Conservation (phyloP, 2,113 vertebrate species). For the Mohoua ochrocephala region DNA sequence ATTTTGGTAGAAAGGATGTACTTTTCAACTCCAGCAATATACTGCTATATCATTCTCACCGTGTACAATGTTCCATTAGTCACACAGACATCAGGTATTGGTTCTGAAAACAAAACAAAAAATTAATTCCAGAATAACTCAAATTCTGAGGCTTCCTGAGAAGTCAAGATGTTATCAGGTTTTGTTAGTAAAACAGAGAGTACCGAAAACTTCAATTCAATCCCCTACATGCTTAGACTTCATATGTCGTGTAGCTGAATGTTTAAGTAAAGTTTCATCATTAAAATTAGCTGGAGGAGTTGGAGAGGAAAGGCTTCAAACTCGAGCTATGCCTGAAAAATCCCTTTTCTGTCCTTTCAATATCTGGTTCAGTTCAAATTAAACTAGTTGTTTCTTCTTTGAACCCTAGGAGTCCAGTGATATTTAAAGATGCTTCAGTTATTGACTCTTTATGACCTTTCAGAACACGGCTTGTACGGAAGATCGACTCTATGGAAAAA, state of each 20-base stretch:
- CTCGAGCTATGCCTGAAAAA: background rate
- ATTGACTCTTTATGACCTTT: background rate
- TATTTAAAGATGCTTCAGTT: background rate
- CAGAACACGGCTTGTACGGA: background rate
- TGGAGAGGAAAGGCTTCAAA: background rate
- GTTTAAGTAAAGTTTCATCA: background rate
- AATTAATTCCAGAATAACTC: background rate
- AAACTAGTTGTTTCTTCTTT: background rate
- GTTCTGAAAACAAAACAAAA: slow-evolving; percentile 57
- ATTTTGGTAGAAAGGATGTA: background rate
- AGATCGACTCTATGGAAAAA: background rate
- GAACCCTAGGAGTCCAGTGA: background rate
- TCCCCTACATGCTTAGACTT: background rate
- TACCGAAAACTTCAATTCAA: background rate
- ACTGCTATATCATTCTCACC: slow-evolving; percentile 59
- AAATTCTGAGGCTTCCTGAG: background rate
- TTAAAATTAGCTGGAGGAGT: background rate
- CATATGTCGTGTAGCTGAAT: background rate
- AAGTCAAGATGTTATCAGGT: background rate
- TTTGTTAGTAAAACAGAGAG: background rate
- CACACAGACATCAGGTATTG: slow-evolving; percentile 65
- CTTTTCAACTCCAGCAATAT: background rate
- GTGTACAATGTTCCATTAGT: slow-evolving; percentile 57
- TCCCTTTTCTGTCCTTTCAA: background rate
- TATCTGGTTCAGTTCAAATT: background rate